Conservation (phyloP, 2,113 vertebrate species). For the Ammodytes marinus region DNA sequence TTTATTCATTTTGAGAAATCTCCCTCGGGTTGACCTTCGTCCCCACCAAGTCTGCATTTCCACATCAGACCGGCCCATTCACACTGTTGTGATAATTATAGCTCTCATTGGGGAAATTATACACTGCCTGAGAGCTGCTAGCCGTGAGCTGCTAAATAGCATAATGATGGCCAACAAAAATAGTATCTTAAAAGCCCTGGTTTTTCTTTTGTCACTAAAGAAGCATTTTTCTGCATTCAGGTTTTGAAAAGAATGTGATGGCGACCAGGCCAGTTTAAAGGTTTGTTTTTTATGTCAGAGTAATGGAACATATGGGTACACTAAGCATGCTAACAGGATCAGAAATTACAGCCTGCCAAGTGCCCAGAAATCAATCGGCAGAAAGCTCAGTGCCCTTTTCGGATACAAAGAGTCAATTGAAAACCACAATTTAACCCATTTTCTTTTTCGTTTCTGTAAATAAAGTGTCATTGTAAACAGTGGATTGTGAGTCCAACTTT, state of each 20-base stretch:
- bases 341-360: conserved; percentile 50
- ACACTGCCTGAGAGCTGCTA: conserved; percentile 72
- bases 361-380: conserved; percentile 14
- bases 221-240: conserved; percentile 49
- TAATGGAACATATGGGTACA: conserved; percentile 47
- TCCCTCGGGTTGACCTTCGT: conserved; percentile 78
- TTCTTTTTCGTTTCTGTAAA: background rate
- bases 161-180: conserved; percentile 81
- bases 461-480: conserved; percentile 8
- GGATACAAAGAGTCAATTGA: background rate
- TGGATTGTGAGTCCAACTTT: background rate
- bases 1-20: conserved; percentile 68
- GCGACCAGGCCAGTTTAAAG: conserved; percentile 27
- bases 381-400: conserved; percentile 1
- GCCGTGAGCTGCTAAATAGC: conserved; percentile 83
- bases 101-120: conserved; percentile 83
- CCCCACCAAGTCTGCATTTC: conserved; percentile 64
- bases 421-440: background rate
- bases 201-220: conserved; percentile 65
- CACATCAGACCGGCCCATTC: conserved; percentile 78
- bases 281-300: conserved; percentile 55
- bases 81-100: conserved; percentile 84
- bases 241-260: conserved; percentile 32
- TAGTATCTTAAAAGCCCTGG: conserved; percentile 77
- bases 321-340: conserved; percentile 32